A percentile compares a stretch with the other conserved stretches of the same genome.
Evolutionary conservation across 1,140 invertebrate genomes (phyloP).

Genomic region (Euwallacea similis): DNA sequence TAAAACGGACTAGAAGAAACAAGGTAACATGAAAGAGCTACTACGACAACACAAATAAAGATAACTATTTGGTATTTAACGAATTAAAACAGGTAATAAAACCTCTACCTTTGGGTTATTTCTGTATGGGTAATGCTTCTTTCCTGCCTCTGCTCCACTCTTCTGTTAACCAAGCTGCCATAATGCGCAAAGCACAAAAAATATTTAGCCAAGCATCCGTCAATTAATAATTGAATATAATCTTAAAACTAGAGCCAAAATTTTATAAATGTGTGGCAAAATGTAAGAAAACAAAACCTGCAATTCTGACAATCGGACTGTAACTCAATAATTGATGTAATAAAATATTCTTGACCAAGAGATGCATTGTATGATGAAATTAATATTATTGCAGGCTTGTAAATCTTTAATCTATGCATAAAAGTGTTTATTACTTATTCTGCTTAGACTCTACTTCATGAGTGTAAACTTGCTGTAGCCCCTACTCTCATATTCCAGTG

Average conservation of each 20-base stretch:
- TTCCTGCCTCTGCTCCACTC: slow-evolving; percentile 69
- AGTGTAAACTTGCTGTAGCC: too few relatives aligned
- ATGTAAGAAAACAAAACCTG: background rate
- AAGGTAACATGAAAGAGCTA: too few relatives aligned
- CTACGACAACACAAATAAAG: too few relatives aligned
- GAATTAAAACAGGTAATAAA: background rate
- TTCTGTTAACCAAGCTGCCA: slow-evolving; percentile 67
- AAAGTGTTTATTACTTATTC: too few relatives aligned
- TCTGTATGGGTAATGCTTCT: slow-evolving; percentile 69
- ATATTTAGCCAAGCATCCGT: slow-evolving; percentile 43
- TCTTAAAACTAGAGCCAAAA: background rate
- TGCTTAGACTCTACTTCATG: too few relatives aligned
- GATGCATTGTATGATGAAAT: background rate
- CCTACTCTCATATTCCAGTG: too few relatives aligned
- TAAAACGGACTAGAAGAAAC: too few relatives aligned
- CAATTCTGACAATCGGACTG: background rate
- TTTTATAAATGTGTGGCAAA: background rate
- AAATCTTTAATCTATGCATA: too few relatives aligned
- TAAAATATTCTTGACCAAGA: background rate
- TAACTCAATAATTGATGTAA: too few relatives aligned
- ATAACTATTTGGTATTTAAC: too few relatives aligned
- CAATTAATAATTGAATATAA: slow-evolving; percentile 4
- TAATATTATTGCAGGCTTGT: too few relatives aligned
- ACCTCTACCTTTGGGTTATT: slow-evolving; percentile 67
- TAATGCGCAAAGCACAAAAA: slow-evolving; percentile 46